These are phyloP conservation scores for Gonocerus acuteangulatus DNA, from an alignment of 2,888 invertebrate species.

Conservation along the genomic window DNA sequence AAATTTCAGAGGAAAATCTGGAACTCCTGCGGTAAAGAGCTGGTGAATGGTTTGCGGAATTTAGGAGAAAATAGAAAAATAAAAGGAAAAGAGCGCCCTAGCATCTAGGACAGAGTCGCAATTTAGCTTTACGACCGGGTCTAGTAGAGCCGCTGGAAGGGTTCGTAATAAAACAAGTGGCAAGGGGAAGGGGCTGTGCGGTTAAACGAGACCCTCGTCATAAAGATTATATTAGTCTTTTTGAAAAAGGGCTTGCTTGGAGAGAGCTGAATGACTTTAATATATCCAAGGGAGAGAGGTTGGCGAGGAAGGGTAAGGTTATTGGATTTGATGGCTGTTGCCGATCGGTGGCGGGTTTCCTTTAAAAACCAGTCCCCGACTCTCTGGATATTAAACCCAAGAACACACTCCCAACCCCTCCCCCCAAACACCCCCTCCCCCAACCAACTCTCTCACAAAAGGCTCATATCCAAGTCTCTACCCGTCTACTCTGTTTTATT, in stretches of 20 bases:
- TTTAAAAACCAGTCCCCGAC: constrained; percentile 15
- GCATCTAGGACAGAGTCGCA: constrained; percentile 18
- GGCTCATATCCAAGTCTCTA: constrained; percentile 20
- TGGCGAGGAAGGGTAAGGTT: neutral
- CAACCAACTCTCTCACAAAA: constrained; percentile 17
- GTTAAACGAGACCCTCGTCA: constrained; percentile 8
- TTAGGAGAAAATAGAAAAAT: constrained; percentile 20
- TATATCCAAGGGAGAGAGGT: constrained; percentile 6
- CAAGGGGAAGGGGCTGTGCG: neutral
- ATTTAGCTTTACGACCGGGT: constrained; percentile 17
- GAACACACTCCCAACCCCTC: neutral
- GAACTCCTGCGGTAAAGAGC: too few species aligned
- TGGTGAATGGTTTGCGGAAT: too few species aligned
- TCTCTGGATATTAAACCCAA: constrained; percentile 8
- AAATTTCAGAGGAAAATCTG: too few species aligned
- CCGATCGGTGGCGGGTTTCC: constrained; percentile 10
- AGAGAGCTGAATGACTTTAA: constrained; percentile 8
- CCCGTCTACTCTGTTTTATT: constrained; percentile 15
- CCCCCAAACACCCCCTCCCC: constrained; percentile 3
- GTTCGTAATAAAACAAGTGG: constrained; percentile 17
- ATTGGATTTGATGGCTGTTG: constrained; percentile 18
- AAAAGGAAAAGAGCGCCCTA: constrained; percentile 5
- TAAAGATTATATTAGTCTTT: constrained; percentile 27
- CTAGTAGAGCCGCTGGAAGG: neutral
- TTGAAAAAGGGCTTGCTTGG: constrained; percentile 6